Conservation (phyloP, 2,797 vertebrate genomes). For the Aselliscus stoliczkanus region DNA sequence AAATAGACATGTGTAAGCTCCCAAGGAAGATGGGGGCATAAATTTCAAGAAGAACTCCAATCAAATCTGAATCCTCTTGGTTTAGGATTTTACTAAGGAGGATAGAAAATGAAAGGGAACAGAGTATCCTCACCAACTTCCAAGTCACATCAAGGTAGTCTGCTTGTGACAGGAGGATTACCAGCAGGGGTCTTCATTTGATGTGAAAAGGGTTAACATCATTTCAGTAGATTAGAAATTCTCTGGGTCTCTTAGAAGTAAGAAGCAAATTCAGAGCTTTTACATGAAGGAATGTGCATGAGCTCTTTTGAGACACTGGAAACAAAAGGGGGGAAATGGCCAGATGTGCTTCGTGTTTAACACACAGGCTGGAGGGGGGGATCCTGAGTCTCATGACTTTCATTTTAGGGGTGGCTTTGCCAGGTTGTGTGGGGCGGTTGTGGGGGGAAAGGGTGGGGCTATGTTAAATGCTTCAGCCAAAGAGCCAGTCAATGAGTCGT, state of each 20-base stretch:
- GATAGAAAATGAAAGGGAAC: constrained; percentile 45
- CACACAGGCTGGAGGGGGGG: background rate
- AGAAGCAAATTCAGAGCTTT: constrained; percentile 7
- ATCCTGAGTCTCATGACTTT: background rate
- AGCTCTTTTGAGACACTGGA: background rate
- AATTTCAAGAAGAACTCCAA: constrained; percentile 42
- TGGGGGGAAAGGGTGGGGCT: fast-evolving
- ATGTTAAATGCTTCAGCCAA: background rate
- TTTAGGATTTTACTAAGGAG: constrained; percentile 30
- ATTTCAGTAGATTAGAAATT: constrained; percentile 45
- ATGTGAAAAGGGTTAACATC: constrained; percentile 52
- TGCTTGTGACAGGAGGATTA: constrained; percentile 35
- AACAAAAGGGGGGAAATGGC: background rate
- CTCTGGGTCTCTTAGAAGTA: constrained; percentile 3
- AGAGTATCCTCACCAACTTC: background rate
- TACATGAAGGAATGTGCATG: background rate
- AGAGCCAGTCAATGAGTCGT: background rate
- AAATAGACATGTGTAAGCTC: constrained; percentile 58
- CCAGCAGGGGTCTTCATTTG: background rate
- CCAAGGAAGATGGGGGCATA: constrained; percentile 27
- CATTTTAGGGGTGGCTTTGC: background rate
- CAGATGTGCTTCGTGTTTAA: background rate
- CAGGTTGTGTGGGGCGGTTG: background rate
- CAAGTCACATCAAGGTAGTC: constrained; percentile 46
- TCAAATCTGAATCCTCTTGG: constrained; percentile 24